Evolutionary conservation across 2,113 vertebrate species (phyloP), one percentile per base, ranked within the genome.

Genomic region (Tretioscincus oriximinensis): DNA sequence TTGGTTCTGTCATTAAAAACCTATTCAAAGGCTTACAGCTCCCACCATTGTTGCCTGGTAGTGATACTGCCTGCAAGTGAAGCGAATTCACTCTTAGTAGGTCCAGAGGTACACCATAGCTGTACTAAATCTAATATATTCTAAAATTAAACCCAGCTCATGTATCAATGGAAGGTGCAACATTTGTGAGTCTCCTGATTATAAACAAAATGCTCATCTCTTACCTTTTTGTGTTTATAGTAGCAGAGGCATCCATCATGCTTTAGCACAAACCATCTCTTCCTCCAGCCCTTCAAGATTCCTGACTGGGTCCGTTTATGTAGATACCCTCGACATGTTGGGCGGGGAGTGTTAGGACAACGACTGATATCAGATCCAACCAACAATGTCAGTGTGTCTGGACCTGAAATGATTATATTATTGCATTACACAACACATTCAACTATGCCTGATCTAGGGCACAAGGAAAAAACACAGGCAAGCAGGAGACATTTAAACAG

Each of bases 241-340:
- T 98, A 98, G 77, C 94, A 94, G 3, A 99, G 95, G 76, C 91
- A 96, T 71, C 96, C 94, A 35, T 97, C 95, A 16, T 96, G 95
- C 49, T 96, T 96, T 68, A 98, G 93, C 20, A 98, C 97, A 84
- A 98, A 99, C 97, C 97, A 98, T 71, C 97, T 96, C 91, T 97
- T 98, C 86, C 97, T 97, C 97, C 97, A 98, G n/a, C 97, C 96
- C 91, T 97, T 97, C 70, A 98, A 22, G 70, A 98, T 92, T 0
- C 97, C 93, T 0, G 96, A 97, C 29, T 97, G 96, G 31, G 96
- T 98, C 70, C 96, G 93, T 83, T 98, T 98, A 79, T 97, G 95
- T 10, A 98, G 91, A 80, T 98, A 97, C n/a, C 97, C 96, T 1
- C 95, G 93, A 78, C 97, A 99, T 5, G 96, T 90, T 5, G 97